Percentiles rank a stretch among this genome's conserved stretches.
phyloP scores from a whole-genome alignment of 2,113 vertebrate species.

The Chionomys nivalis region DNA sequence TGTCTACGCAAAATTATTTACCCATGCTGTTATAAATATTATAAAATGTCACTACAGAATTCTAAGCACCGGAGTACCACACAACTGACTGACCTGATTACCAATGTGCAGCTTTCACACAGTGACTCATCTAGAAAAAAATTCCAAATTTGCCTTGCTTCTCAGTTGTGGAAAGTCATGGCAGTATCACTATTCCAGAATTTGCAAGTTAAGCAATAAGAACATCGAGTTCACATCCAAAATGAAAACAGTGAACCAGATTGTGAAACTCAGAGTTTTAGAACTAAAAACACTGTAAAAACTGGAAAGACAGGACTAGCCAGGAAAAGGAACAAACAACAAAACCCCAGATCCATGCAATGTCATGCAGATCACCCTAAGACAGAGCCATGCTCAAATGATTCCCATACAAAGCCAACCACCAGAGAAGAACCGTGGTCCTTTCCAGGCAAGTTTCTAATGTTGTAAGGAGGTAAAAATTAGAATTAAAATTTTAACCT shows the following conservation, averaged over 20 bases:
- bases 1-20: slow-evolving; percentile 22
- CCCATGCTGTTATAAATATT: neutral
- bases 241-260: slow-evolving; percentile 45
- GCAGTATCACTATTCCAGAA: neutral
- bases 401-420: neutral
- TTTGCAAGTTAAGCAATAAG: slow-evolving; percentile 37
- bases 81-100: slow-evolving; percentile 18
- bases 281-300: neutral
- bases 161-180: neutral
- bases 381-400: neutral
- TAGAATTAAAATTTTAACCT: neutral
- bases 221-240: slow-evolving; percentile 4
- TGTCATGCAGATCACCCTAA: neutral
- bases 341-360: neutral
- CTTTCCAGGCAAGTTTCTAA: neutral
- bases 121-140: slow-evolving; percentile 39
- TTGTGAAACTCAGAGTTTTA: slow-evolving; percentile 30
- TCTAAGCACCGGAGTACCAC: slow-evolving; percentile 41
- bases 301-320: neutral
- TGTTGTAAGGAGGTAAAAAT: neutral
- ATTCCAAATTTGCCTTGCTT: neutral
- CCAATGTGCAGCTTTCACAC: neutral
- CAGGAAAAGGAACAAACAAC: neutral
- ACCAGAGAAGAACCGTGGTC: neutral
- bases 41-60: slow-evolving; percentile 50